These are phyloP conservation scores for Odontamblyopus rebecca DNA, from an alignment of 2,797 vertebrate genomes.

Conservation along the genomic window DNA sequence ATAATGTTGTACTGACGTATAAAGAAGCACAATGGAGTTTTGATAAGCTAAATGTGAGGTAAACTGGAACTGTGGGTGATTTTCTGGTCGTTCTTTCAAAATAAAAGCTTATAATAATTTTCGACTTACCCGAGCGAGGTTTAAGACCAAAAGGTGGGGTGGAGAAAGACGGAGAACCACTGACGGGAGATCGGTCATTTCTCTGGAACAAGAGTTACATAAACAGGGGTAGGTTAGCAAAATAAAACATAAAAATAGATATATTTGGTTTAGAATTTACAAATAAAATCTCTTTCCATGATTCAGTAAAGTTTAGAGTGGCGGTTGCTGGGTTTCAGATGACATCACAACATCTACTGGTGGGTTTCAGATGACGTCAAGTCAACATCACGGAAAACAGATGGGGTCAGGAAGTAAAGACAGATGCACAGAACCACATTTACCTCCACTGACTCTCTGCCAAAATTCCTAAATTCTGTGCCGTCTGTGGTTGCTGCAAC, in stretches of 20 bases:
- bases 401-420: too few species aligned
- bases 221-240: neutral
- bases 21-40: slow-evolving; percentile 9
- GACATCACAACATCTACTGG: too few species aligned
- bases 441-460: too few species aligned
- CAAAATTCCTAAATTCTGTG: too few species aligned
- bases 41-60: neutral
- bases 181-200: slow-evolving; percentile 71
- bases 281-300: too few species aligned
- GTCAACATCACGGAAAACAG: too few species aligned
- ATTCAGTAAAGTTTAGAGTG: too few species aligned
- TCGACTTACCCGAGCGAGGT: slow-evolving; percentile 88
- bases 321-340: too few species aligned
- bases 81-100: neutral
- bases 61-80: neutral
- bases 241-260: neutral
- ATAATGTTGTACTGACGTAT: neutral
- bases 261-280: too few species aligned
- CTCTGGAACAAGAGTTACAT: slow-evolving; percentile 63
- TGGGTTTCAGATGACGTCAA: too few species aligned
- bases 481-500: too few species aligned
- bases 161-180: slow-evolving; percentile 71
- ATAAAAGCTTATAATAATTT: neutral
- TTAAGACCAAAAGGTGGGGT: slow-evolving; percentile 88
- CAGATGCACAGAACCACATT: too few species aligned